These are phyloP conservation scores for Microtus ochrogaster DNA, from an alignment of 2,113 vertebrate species.

Conservation along the genomic window DNA sequence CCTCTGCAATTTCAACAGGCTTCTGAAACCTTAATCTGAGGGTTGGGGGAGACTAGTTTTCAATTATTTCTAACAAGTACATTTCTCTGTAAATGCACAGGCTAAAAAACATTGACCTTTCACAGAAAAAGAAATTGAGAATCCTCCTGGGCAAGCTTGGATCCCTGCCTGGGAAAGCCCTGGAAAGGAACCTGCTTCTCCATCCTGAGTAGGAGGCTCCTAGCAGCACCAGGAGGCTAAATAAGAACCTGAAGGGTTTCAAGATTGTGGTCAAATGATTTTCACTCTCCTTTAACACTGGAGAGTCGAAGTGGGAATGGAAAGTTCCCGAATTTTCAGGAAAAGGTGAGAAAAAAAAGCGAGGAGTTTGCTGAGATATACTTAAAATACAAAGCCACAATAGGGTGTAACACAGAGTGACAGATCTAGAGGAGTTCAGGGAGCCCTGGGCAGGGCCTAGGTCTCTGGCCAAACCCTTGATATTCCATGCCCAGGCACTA, in stretches of 20 bases:
- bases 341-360: background rate
- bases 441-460: background rate
- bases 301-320: background rate
- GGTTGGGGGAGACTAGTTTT: background rate
- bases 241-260: conserved; percentile 27
- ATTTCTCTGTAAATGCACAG: background rate
- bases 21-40: conserved; percentile 19
- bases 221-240: background rate
- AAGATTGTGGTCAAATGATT: background rate
- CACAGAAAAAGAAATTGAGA: background rate
- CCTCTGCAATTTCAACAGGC: background rate
- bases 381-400: conserved; percentile 12
- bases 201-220: background rate
- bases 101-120: conserved; percentile 5
- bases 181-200: background rate
- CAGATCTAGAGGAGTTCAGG: background rate
- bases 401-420: background rate
- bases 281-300: background rate
- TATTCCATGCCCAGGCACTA: background rate
- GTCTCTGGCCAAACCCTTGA: background rate
- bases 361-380: background rate
- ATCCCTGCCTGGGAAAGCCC: background rate
- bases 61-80: background rate
- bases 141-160: background rate
- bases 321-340: background rate